phyloP scores from a whole-genome alignment of 2,113 vertebrate genomes.

The Myotis brandtii region DNA sequence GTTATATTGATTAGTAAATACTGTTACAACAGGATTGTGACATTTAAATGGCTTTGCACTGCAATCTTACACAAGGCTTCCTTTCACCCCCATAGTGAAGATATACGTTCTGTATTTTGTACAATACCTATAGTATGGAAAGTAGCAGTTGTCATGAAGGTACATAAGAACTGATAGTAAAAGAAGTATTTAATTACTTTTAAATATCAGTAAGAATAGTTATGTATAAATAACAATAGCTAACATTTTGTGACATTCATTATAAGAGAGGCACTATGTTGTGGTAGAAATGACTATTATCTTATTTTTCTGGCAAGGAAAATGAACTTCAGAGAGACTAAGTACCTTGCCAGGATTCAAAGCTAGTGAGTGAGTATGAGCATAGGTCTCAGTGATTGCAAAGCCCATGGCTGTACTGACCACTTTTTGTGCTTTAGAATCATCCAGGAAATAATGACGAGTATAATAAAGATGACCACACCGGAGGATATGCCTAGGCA shows the following conservation, averaged over 20 bases:
- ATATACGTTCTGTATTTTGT: not conserved
- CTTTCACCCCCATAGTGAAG: not conserved
- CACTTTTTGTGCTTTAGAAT: not conserved
- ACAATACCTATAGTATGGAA: not conserved
- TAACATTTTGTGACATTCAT: constrained; percentile 20
- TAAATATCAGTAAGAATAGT: not conserved
- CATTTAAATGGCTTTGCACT: not conserved
- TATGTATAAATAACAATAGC: not conserved
- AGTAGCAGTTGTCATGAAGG: not conserved
- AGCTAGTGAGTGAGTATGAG: not conserved
- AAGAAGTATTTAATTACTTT: not conserved
- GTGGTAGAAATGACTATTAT: not conserved
- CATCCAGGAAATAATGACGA: not conserved
- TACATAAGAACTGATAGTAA: not conserved
- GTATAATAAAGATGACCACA: not conserved
- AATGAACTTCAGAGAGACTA: not conserved
- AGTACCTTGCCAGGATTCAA: not conserved
- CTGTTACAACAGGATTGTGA: not conserved
- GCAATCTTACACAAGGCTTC: not conserved
- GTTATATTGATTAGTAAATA: not conserved
- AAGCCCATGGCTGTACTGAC: constrained; percentile 51
- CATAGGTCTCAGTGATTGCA: not conserved
- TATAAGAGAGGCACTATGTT: not conserved
- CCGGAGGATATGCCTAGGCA: constrained; percentile 38
- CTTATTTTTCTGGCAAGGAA: not conserved